phyloP scores from a whole-genome alignment of 2,888 invertebrate species.

The Copidosoma aretas region DNA sequence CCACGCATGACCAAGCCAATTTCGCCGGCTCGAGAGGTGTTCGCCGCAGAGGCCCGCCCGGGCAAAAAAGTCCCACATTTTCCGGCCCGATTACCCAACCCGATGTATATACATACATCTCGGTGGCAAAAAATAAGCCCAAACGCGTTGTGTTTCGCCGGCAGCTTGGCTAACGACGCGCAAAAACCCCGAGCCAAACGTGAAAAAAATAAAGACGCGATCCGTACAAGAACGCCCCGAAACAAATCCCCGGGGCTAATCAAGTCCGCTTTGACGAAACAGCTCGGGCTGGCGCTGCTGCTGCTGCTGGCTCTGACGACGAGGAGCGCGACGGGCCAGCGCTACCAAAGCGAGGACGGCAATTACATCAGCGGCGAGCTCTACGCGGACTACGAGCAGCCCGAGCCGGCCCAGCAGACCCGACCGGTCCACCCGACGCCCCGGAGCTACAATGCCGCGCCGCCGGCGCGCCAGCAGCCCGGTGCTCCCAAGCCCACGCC shows the following conservation, averaged over 20 bases:
- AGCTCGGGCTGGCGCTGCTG: constrained; percentile 44
- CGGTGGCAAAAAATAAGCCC: no score
- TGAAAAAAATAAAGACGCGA: not conserved
- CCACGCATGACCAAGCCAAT: no score
- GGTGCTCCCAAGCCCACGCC: constrained; percentile 68
- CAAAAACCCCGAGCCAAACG: no score
- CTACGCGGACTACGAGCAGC: constrained; percentile 60
- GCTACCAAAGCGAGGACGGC: constrained; percentile 58
- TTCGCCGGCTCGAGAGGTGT: no score
- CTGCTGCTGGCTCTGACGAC: constrained; percentile 59
- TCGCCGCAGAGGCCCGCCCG: no score
- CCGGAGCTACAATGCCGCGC: constrained; percentile 64
- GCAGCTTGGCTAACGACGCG: no score
- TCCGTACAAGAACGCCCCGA: not conserved
- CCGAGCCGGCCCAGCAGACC: constrained; percentile 42
- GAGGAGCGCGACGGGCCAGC: constrained; percentile 61
- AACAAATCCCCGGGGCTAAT: not conserved
- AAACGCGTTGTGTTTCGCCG: no score
- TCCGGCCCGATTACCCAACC: no score
- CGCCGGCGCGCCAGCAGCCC: constrained; percentile 60
- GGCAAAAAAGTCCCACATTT: no score
- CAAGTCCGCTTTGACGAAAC: constrained; percentile 8
- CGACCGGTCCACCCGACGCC: constrained; percentile 57
- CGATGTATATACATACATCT: no score
- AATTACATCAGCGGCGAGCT: constrained; percentile 62